phyloP scores from a whole-genome alignment of 2,113 vertebrate genomes.

The Corythoichthys haematopterus region DNA sequence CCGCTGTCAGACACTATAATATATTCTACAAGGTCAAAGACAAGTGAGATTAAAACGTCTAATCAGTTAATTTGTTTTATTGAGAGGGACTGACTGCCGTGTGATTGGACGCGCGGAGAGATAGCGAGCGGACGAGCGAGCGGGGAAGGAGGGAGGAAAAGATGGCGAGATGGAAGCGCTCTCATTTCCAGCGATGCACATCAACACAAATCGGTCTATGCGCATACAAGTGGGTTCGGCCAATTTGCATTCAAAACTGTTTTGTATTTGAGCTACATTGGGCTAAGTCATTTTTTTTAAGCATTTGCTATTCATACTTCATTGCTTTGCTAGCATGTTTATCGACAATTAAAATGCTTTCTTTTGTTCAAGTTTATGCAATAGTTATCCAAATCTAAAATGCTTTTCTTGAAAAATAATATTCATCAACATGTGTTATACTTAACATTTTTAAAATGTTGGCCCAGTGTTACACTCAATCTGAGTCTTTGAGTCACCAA shows the following conservation, averaged over 20 bases:
- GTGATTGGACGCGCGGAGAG: conserved; percentile 72
- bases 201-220: conserved; percentile 51
- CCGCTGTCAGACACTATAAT: conserved; percentile 66
- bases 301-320: no score
- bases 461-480: no score
- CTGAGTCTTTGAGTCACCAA: no score
- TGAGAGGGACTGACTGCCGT: conserved; percentile 76
- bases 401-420: no score
- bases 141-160: conserved; percentile 20
- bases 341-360: no score
- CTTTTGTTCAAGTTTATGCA: neutral
- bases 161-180: conserved; percentile 46
- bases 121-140: conserved; percentile 34
- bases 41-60: conserved; percentile 81
- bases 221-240: conserved; percentile 63
- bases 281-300: no score
- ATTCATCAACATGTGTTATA: no score
- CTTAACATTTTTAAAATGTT: no score
- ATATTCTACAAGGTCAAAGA: conserved; percentile 81
- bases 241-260: no score
- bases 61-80: conserved; percentile 84
- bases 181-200: conserved; percentile 67
- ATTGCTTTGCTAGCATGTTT: no score
- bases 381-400: neutral
- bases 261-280: no score